A percentile compares a stretch with the other conserved stretches of the same genome.
phyloP scores from a whole-genome alignment of 2,113 vertebrate species.

The Rhinopomastus cyanomelas region DNA sequence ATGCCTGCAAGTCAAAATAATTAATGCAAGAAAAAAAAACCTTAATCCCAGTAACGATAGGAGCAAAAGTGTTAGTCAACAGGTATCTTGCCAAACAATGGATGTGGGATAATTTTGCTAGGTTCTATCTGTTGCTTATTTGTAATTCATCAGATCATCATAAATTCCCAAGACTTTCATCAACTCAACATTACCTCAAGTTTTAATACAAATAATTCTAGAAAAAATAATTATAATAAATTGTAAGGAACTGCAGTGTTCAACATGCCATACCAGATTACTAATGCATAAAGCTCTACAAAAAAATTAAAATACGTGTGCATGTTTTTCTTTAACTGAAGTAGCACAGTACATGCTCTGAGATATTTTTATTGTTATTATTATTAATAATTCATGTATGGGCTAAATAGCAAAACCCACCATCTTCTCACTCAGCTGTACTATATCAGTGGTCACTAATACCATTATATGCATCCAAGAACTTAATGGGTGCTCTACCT shows the following conservation, averaged over 20 bases:
- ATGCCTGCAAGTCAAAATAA: slow-evolving; percentile 87
- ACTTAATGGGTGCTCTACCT: not conserved
- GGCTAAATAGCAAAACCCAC: not conserved
- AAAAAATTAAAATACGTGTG: not conserved
- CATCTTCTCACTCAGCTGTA: not conserved
- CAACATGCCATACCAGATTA: slow-evolving; percentile 49
- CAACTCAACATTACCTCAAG: not conserved
- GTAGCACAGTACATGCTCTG: not conserved
- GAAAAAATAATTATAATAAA: not conserved
- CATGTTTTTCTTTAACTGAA: not conserved
- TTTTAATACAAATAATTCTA: not conserved
- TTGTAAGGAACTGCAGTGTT: slow-evolving; percentile 16
- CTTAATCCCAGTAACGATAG: slow-evolving; percentile 72
- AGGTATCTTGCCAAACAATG: slow-evolving; percentile 77
- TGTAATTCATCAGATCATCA: not conserved
- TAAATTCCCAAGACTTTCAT: not conserved
- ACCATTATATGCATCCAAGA: not conserved
- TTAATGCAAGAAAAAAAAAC: slow-evolving; percentile 80
- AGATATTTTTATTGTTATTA: not conserved
- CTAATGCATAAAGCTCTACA: slow-evolving; percentile 23
- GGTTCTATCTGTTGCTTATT: not conserved
- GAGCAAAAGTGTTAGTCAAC: slow-evolving; percentile 79
- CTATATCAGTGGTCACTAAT: not conserved
- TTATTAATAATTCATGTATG: not conserved
- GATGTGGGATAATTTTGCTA: slow-evolving; percentile 74